A percentile compares a stretch with the other conserved stretches of the same genome.
Conservation (phyloP, 2,797 vertebrate species). For the Loriculus beryllinus region DNA sequence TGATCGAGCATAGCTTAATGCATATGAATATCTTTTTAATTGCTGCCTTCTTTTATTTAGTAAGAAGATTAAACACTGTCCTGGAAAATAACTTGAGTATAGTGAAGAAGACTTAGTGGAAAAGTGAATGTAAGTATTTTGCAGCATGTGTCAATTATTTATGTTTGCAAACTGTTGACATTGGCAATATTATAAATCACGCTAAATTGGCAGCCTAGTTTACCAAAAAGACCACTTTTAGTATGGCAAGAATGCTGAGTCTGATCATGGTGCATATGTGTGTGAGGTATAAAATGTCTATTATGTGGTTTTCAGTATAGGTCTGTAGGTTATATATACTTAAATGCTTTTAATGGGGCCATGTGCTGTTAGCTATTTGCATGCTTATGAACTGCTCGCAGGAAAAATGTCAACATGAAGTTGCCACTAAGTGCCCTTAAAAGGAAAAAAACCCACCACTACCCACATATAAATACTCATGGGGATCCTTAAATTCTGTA, state of each 20-base stretch:
- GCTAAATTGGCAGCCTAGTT: not conserved
- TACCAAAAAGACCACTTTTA: not conserved
- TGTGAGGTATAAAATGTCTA: not conserved
- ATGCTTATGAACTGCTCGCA: not conserved
- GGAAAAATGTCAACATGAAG: not conserved
- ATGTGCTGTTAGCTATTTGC: not conserved
- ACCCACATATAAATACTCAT: not conserved
- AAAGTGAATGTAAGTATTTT: conserved; percentile 65
- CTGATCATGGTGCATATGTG: not conserved
- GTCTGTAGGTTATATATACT: not conserved
- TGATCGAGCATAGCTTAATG: not conserved
- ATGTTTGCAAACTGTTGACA: not conserved
- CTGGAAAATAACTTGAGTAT: conserved; percentile 60
- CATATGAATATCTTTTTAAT: conserved; percentile 16
- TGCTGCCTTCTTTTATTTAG: conserved; percentile 38
- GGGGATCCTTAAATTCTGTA: not conserved
- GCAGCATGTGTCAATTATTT: not conserved
- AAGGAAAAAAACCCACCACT: not conserved
- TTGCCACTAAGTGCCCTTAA: not conserved
- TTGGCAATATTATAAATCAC: not conserved
- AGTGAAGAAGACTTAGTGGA: conserved; percentile 23
- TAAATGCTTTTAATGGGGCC: not conserved
- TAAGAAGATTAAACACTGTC: conserved; percentile 47
- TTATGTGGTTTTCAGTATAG: not conserved
- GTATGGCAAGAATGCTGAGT: not conserved